These are phyloP conservation scores for Gobius niger DNA, from an alignment of 2,113 vertebrate species.

Conservation along the genomic window DNA sequence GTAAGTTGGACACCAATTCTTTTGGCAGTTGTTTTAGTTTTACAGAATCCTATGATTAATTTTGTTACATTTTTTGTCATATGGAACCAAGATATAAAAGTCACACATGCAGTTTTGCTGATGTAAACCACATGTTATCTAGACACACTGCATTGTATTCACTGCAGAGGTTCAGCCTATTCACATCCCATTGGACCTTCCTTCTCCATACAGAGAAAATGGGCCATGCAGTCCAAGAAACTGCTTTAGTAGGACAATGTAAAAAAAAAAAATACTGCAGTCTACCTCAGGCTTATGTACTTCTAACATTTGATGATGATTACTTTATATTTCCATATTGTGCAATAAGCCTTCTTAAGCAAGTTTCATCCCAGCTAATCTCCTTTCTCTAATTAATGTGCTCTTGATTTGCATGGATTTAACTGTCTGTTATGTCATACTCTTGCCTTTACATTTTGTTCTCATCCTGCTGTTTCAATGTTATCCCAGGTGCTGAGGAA, in stretches of 20 bases:
- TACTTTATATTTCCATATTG: background rate
- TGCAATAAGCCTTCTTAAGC: background rate
- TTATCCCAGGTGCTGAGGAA: constrained; percentile 66
- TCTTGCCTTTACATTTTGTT: constrained; percentile 6
- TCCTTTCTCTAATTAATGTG: constrained; percentile 5
- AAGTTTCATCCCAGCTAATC: constrained; percentile 11
- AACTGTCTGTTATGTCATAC: constrained; percentile 8
- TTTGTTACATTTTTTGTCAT: constrained; percentile 22
- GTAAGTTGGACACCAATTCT: constrained; percentile 51
- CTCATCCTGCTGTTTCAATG: constrained; percentile 54
- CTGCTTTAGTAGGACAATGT: constrained; percentile 23
- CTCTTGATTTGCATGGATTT: background rate
- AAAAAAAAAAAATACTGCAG: background rate
- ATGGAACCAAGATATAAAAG: constrained; percentile 19
- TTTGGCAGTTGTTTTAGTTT: background rate
- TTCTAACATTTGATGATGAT: background rate
- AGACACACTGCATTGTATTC: constrained; percentile 22
- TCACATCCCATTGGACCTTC: constrained; percentile 30
- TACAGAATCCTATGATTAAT: background rate
- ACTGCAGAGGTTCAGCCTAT: constrained; percentile 40
- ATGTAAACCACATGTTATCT: constrained; percentile 60
- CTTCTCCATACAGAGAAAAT: constrained; percentile 34
- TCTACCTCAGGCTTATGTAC: background rate
- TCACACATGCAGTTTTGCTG: constrained; percentile 40
- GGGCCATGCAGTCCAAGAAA: constrained; percentile 9